Evolutionary conservation across 1,140 invertebrate species (phyloP), one percentile per base, ranked within the genome.

Genomic region (Arctopsyche grandis): DNA sequence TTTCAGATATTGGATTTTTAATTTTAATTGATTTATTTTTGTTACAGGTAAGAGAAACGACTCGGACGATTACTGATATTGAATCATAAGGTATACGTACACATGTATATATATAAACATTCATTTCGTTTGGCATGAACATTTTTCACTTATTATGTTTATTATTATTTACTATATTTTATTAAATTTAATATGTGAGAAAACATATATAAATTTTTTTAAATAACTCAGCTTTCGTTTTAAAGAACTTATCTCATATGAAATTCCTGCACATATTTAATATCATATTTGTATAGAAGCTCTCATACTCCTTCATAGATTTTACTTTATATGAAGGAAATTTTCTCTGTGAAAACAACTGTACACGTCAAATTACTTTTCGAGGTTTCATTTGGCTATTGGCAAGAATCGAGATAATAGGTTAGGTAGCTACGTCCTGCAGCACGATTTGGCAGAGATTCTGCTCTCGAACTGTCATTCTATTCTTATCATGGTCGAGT

Each of bases 381-480:
- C 48, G 48, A 12, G 1, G 16, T 52, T 14, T 52, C 48, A 12
- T 52, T 52, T 52, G 48, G 48, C 16, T 12, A 52, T 52, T 52
- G 48, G 10, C 16, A 12, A 52, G 16, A 52, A 52, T 52, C 48
- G 16, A 12, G 48, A 52, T 52, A 66, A 66, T 66, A 10, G 63
- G 21, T 26, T 24, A 66, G 63, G 24, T 66, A 66, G 21, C 24
- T 52, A 66, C 19, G 63, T 66, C 21, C 3, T 12, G 63, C 63
- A 22, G 24, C 24, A 22, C 63, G 19, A 71, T 75, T 75, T 75
- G 73, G 73, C 73, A 75, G 21, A 71, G 69, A 38, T 69, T 69
- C 66, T 10, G 66, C 26, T 69, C 26, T n/a, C 24, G 10, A 71
- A 71, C 69, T 71, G 69, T 71, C 69, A 71, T 71, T 24, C 69